Evolutionary conservation across 2,888 invertebrate genomes (phyloP), one percentile per base, ranked within the genome.

Genomic region (Eledona agricola): DNA sequence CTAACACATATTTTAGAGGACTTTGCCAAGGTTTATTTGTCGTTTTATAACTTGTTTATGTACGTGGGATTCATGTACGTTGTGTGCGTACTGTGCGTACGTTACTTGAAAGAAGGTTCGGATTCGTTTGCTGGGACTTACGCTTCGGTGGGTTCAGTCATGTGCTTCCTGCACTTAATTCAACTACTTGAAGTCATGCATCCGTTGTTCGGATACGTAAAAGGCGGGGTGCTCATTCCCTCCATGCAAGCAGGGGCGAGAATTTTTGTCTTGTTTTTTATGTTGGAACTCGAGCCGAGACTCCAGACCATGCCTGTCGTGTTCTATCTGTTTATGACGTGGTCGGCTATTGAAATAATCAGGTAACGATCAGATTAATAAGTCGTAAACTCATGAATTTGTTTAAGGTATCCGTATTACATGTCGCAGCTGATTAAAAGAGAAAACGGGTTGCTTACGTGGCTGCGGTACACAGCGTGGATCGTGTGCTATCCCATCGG

Each of bases 381-480:
- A n/a, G 22, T 23, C 11, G 1, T 12, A 12, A 23, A 9, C 5
- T 35, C 11, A 6, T 3, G 7, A 13, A 17, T 7, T 34, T 15
- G 11, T 77, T 80, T 9, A 72, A 93, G 96, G 66, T 97, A 96
- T 78, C 96, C 96, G 0, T 97, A 88, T 77, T 97, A 97, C 77
- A 87, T 96, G 70, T 80, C 88, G 0, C 88, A 90, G 66, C 77
- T 92, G 0, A 83, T 92, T 67, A 86, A 90, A 50, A 84, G 83
- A 13, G 86, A 92, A 51, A 80, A 90, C 17, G 80, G 83, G 29
- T 66, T 90, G 1, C 74, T 97, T 4, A 96, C 93, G 0, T 97
- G 96, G 96, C 77, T 97, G 1, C 83, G 97, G 7, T 96, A 97
- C 75, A 89, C 92, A 0, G 81, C 93, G 46, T 98, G 96, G 96